Conservation (phyloP, 2,797 vertebrate species). For the Moxostoma hubbsi region DNA sequence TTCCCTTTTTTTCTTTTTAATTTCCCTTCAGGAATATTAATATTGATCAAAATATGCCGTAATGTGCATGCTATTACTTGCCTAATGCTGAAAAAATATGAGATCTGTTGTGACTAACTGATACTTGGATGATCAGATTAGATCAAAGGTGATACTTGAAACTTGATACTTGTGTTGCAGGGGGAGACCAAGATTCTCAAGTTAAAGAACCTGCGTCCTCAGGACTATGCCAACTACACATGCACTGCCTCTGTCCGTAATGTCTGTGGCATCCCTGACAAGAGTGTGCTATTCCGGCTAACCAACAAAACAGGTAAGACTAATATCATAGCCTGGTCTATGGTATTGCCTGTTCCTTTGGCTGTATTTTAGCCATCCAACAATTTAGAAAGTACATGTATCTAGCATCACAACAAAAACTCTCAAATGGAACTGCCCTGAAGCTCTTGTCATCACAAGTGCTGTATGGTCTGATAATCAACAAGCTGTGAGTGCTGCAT, state of each 20-base stretch:
- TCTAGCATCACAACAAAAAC: background rate
- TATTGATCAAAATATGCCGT: no score
- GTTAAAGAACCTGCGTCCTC: slow-evolving; percentile 94
- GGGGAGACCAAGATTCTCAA: slow-evolving; percentile 98
- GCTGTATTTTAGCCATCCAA: background rate
- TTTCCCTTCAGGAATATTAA: no score
- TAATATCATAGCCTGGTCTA: background rate
- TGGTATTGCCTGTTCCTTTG: background rate
- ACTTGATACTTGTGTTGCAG: slow-evolving; percentile 66
- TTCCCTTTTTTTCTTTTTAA: no score
- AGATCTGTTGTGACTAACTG: no score
- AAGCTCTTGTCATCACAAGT: slow-evolving; percentile 42
- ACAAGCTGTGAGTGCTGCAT: slow-evolving; percentile 27
- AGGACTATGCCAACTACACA: slow-evolving; percentile 94
- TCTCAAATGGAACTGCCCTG: slow-evolving; percentile 23
- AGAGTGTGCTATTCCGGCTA: slow-evolving; percentile 88
- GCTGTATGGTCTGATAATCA: slow-evolving; percentile 40
- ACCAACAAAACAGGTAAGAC: slow-evolving; percentile 88
- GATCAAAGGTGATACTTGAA: no score
- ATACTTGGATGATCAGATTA: no score
- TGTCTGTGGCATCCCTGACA: slow-evolving; percentile 91
- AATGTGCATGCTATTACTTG: no score
- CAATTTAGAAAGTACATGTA: background rate
- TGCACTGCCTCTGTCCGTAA: slow-evolving; percentile 92
- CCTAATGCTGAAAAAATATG: no score